phyloP scores from a whole-genome alignment of 2,113 vertebrate species.

The Mesitornis unicolor region DNA sequence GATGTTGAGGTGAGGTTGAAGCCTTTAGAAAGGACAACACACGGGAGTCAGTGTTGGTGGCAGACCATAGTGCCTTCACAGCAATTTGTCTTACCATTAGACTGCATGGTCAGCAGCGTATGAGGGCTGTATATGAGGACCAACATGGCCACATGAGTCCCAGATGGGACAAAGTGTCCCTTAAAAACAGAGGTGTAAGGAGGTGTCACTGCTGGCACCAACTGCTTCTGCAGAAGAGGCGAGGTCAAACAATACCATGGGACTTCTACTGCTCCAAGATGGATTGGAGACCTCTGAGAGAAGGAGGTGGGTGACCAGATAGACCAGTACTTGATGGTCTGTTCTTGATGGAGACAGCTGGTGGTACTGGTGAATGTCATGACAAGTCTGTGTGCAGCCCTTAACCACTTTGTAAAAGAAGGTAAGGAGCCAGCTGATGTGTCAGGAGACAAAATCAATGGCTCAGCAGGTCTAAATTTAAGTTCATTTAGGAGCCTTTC shows the following conservation, averaged over 20 bases:
- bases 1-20: neutral
- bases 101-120: neutral
- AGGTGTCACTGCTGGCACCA: neutral
- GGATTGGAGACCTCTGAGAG: neutral
- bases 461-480: neutral
- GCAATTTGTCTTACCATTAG: neutral
- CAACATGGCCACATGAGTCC: neutral
- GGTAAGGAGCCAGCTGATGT: neutral
- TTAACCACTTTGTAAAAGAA: neutral
- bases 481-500: neutral
- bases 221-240: neutral
- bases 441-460: neutral
- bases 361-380: neutral
- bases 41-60: neutral
- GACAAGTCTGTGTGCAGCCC: neutral
- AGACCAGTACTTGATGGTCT: neutral
- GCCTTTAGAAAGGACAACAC: neutral
- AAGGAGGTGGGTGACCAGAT: neutral
- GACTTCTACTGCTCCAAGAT: neutral
- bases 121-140: neutral
- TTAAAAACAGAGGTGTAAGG: neutral
- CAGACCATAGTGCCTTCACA: neutral
- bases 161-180: neutral
- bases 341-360: neutral
- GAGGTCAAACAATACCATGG: rapidly evolving